Percentiles rank a stretch among this genome's conserved stretches.
Conservation (phyloP, 2,797 vertebrate genomes). For the Tamandua tetradactyla region DNA sequence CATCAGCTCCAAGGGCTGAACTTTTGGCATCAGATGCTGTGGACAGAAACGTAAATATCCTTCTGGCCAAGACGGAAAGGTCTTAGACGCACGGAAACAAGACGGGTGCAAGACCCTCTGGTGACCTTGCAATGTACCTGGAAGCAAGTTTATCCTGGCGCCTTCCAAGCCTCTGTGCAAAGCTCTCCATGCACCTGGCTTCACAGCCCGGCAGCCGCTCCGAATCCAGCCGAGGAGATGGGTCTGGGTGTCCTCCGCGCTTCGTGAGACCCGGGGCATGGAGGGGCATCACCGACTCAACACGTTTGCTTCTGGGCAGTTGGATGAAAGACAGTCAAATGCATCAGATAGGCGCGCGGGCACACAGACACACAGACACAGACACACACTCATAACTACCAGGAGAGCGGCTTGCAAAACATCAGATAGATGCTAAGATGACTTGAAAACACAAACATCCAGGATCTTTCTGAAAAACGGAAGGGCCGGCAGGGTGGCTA, state of each 20-base stretch:
- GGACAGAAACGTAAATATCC: slow-evolving; percentile 39
- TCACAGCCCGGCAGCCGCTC: slow-evolving; percentile 16
- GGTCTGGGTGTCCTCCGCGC: slow-evolving; percentile 45
- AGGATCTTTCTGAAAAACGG: background rate
- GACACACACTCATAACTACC: slow-evolving; percentile 19
- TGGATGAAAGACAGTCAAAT: slow-evolving; percentile 71
- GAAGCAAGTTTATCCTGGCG: slow-evolving; percentile 76
- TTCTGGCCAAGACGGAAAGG: slow-evolving; percentile 28
- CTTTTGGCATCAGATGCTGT: slow-evolving; percentile 67
- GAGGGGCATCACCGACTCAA: slow-evolving; percentile 62
- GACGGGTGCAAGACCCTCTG: slow-evolving; percentile 67
- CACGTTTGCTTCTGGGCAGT: slow-evolving; percentile 71
- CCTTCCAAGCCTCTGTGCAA: slow-evolving; percentile 65
- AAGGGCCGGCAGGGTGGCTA: background rate
- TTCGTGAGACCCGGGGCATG: slow-evolving; percentile 55
- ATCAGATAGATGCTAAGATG: slow-evolving; percentile 52
- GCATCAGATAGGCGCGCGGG: slow-evolving; percentile 53
- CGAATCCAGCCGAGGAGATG: slow-evolving; percentile 47
- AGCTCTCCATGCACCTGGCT: slow-evolving; percentile 53
- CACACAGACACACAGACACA: background rate
- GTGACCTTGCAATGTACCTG: slow-evolving; percentile 87
- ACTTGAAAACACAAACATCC: slow-evolving; percentile 39
- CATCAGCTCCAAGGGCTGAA: slow-evolving; percentile 63
- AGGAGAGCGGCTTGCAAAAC: slow-evolving; percentile 50
- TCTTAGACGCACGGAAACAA: background rate